Conservation (phyloP, 2,113 vertebrate species). For the Crotalus horridus region DNA sequence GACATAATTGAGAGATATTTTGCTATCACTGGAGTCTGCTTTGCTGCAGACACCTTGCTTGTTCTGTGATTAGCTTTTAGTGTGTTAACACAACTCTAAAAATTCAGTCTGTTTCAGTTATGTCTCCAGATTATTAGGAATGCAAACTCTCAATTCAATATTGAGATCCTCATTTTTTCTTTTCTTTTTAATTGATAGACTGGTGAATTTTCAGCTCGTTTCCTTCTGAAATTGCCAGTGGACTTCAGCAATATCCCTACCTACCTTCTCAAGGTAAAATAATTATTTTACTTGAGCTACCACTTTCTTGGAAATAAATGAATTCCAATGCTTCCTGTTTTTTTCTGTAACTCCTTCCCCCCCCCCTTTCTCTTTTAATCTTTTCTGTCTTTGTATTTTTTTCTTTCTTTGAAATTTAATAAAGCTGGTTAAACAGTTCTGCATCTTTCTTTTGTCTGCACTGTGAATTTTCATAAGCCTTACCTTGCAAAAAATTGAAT, state of each 20-base stretch:
- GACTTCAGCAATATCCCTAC: conserved; percentile 98
- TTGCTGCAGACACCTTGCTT: neutral
- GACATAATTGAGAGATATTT: neutral
- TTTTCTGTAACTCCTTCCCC: neutral
- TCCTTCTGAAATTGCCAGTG: conserved; percentile 94
- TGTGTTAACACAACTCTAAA: neutral
- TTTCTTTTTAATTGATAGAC: conserved; percentile 74
- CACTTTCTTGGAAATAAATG: conserved; percentile 27
- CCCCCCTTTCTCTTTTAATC: neutral
- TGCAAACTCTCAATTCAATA: conserved; percentile 2
- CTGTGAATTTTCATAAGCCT: neutral
- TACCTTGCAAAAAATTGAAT: neutral
- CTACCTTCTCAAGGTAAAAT: conserved; percentile 96
- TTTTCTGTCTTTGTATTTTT: neutral
- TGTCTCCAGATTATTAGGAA: conserved; percentile 20
- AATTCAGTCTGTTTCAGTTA: neutral
- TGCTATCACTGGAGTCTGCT: neutral
- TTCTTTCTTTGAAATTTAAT: neutral
- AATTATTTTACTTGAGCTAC: neutral
- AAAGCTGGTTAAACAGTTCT: neutral
- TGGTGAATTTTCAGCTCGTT: conserved; percentile 95
- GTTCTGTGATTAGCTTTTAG: conserved; percentile 1
- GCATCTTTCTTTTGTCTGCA: neutral
- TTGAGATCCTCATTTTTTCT: conserved; percentile 31
- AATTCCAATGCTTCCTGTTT: conserved; percentile 12